These are phyloP conservation scores for Elanus axillaris DNA, from an alignment of 2,113 vertebrate species.

Conservation along the genomic window DNA sequence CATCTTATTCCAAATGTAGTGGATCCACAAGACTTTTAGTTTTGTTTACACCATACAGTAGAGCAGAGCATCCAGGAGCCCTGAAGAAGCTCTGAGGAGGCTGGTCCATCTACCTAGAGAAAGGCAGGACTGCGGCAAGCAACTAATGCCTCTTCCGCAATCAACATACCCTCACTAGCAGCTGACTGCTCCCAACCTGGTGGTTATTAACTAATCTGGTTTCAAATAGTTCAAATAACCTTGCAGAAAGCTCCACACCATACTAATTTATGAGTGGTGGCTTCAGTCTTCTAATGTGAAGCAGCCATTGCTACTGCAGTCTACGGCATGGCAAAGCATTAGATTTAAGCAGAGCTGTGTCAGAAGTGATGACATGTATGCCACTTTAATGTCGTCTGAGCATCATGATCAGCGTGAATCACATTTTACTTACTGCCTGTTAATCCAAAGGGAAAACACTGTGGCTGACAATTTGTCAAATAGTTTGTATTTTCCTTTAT, in stretches of 20 bases:
- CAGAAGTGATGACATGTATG: neutral
- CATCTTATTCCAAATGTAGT: neutral
- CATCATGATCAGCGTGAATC: neutral
- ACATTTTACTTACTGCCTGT: neutral
- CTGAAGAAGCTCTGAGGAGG: neutral
- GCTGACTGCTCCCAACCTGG: neutral
- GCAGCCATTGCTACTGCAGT: neutral
- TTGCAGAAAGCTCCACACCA: neutral
- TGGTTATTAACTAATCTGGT: neutral
- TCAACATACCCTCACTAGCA: neutral
- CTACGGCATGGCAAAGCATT: neutral
- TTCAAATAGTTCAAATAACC: neutral
- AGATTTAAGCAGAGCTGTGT: neutral
- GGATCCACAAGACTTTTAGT: neutral
- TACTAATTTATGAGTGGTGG: neutral
- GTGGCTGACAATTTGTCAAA: neutral
- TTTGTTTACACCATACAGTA: neutral
- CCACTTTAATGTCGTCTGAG: fast-evolving
- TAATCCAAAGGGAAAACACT: neutral
- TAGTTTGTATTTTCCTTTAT: neutral
- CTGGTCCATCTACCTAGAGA: neutral
- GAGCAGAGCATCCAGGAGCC: neutral
- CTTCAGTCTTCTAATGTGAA: neutral
- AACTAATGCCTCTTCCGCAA: fast-evolving
- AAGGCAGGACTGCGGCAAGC: neutral